Conservation (phyloP, 2,113 vertebrate species). For the Ptyas mucosa region DNA sequence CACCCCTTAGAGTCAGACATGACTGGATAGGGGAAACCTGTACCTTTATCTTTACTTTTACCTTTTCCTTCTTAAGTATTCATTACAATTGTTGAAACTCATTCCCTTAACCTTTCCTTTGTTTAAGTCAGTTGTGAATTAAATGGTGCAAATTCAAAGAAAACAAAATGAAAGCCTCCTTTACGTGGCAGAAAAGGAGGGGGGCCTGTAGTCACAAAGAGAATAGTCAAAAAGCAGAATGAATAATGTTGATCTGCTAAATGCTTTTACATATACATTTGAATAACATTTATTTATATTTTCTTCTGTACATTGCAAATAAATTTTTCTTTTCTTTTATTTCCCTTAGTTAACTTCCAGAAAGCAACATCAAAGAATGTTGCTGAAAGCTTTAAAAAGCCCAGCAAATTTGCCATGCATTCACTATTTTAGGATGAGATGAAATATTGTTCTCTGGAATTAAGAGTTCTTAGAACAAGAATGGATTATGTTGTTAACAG, state of each 20-base stretch:
- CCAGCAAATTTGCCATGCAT: conserved; percentile 64
- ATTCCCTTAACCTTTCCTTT: conserved; percentile 28
- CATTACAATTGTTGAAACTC: background rate
- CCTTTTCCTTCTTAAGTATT: background rate
- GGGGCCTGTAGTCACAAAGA: conserved; percentile 53
- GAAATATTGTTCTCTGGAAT: conserved; percentile 55
- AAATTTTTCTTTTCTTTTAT: conserved; percentile 58
- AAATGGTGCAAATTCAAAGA: conserved; percentile 47
- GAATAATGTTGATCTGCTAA: conserved; percentile 72
- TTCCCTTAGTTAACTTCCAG: conserved; percentile 72
- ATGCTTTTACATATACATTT: conserved; percentile 69
- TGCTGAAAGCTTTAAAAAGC: conserved; percentile 64
- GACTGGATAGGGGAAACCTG: background rate
- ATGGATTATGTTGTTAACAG: background rate
- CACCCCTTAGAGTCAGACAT: background rate
- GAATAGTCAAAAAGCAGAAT: conserved; percentile 63
- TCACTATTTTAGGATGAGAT: conserved; percentile 60
- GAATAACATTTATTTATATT: conserved; percentile 72
- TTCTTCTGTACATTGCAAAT: conserved; percentile 72
- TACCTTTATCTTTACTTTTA: background rate
- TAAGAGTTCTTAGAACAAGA: conserved; percentile 55
- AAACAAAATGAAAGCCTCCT: conserved; percentile 47
- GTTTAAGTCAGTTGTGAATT: conserved; percentile 32
- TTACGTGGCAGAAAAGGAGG: conserved; percentile 48
- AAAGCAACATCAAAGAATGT: conserved; percentile 70